phyloP scores from a whole-genome alignment of 2,797 vertebrate genomes.

The Taeniopygia guttata region DNA sequence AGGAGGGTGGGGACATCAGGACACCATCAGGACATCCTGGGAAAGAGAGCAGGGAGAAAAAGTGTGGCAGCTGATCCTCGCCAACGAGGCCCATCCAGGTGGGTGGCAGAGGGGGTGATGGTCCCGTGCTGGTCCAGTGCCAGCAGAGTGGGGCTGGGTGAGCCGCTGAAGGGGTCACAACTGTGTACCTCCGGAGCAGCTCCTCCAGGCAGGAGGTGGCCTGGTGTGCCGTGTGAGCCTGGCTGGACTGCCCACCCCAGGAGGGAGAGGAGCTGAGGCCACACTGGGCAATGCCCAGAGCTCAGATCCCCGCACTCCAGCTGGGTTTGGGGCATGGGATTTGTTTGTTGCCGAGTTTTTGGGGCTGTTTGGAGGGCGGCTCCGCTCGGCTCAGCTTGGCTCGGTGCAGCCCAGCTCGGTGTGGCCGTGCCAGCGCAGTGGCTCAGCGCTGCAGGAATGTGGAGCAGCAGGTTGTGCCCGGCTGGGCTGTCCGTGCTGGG shows the following conservation, averaged over 20 bases:
- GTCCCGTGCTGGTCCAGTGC: neutral
- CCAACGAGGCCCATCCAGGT: neutral
- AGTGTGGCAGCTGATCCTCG: neutral
- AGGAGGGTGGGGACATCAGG: neutral
- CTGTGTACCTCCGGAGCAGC: fast-evolving
- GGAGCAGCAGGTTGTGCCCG: slow-evolving; percentile 26
- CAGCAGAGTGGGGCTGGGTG: neutral
- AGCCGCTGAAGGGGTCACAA: neutral
- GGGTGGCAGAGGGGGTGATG: neutral
- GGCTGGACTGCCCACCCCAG: neutral
- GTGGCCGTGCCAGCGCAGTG: neutral
- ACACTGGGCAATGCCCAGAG: fast-evolving
- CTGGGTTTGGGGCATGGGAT: fast-evolving
- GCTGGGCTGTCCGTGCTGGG: neutral
- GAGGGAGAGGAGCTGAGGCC: neutral
- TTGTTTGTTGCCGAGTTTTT: fast-evolving
- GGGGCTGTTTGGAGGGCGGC: fast-evolving
- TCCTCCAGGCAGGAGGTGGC: neutral
- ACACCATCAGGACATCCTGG: fast-evolving
- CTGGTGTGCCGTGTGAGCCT: fast-evolving
- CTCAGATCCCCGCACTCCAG: fast-evolving
- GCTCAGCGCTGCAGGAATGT: slow-evolving; percentile 23
- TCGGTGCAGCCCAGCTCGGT: neutral
- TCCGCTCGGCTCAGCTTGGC: fast-evolving
- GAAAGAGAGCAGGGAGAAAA: neutral